Conservation (phyloP, 2,888 invertebrate genomes). For the Branchinecta sandiegonensis region DNA sequence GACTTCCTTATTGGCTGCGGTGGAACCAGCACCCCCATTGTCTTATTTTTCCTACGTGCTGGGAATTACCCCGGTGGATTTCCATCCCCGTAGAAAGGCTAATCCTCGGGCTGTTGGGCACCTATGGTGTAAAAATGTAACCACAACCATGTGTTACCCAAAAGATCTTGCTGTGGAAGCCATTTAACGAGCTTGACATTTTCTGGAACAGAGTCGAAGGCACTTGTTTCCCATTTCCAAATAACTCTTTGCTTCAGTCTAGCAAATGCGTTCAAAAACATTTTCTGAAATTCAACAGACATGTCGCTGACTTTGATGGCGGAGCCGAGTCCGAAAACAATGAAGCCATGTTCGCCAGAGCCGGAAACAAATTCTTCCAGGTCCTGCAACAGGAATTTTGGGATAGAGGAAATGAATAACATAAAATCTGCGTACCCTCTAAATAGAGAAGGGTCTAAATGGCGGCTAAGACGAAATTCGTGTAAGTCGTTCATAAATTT, state of each 20-base stretch:
- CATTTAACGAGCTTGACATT: slow-evolving; percentile 60
- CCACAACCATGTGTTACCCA: slow-evolving; percentile 35
- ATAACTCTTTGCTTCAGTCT: slow-evolving; percentile 22
- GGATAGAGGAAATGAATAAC: no score
- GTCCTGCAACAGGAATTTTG: slow-evolving; percentile 38
- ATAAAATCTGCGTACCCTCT: no score
- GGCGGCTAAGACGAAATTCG: no score
- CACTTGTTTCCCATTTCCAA: slow-evolving; percentile 32
- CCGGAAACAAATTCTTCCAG: slow-evolving; percentile 46
- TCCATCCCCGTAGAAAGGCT: no score
- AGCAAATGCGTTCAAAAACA: slow-evolving; percentile 19
- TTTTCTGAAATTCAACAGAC: not conserved
- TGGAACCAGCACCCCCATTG: no score
- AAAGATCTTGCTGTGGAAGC: slow-evolving; percentile 47
- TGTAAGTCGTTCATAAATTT: no score
- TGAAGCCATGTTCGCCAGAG: slow-evolving; percentile 21
- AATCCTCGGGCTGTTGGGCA: no score
- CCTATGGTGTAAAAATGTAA: no score
- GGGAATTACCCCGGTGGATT: no score
- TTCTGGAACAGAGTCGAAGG: slow-evolving; percentile 37
- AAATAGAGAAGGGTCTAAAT: no score
- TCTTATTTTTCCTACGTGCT: no score
- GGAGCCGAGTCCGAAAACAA: slow-evolving; percentile 24
- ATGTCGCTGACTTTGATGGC: slow-evolving; percentile 18
- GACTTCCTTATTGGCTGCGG: no score